These are phyloP conservation scores for Cardiocondyla obscurior DNA, from an alignment of 1,140 invertebrate genomes.

Conservation along the genomic window DNA sequence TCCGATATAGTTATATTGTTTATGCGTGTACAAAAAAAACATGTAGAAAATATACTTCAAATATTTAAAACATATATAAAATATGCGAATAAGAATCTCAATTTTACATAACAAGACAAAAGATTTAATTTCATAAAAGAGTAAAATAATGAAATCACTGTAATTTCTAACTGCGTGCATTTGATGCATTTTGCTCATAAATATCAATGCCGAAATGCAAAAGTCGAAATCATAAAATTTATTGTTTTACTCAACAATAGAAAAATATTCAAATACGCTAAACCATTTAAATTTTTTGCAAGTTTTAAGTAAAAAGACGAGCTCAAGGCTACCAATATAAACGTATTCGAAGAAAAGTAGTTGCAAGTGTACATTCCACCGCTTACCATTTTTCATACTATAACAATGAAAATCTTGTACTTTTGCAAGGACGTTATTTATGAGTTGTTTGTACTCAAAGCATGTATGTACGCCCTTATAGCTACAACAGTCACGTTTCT, in stretches of 20 bases:
- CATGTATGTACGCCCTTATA: background rate
- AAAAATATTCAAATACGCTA: background rate
- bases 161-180: background rate
- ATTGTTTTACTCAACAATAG: background rate
- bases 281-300: background rate
- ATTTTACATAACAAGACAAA: background rate
- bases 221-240: background rate
- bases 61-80: background rate
- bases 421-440: background rate
- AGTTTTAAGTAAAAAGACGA: background rate
- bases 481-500: background rate
- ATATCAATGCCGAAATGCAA: background rate
- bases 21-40: background rate
- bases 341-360: background rate
- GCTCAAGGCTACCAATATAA: background rate
- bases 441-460: background rate
- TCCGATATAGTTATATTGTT: no score
- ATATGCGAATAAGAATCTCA: background rate
- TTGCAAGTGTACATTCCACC: background rate
- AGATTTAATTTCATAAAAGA: background rate
- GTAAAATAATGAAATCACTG: background rate
- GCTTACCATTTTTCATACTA: background rate
- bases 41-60: background rate
- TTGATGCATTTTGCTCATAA: background rate
- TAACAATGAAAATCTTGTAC: constrained; percentile 8